These are phyloP conservation scores for Lysandra coridon DNA, from an alignment of 2,888 invertebrate species.

Conservation along the genomic window DNA sequence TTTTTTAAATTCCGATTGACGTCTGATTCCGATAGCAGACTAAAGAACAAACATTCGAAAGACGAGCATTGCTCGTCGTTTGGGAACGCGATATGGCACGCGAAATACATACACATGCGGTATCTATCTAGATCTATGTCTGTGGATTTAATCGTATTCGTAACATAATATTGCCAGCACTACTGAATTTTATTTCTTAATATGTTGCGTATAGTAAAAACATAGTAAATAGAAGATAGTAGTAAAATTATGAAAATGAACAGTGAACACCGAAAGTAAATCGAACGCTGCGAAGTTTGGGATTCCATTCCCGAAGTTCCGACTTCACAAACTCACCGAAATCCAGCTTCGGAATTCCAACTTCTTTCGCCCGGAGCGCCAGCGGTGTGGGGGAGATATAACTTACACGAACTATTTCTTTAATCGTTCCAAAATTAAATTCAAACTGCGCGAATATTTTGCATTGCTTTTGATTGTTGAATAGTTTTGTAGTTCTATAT, in stretches of 20 bases:
- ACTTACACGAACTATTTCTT: slow-evolving; percentile 3
- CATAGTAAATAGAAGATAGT: not conserved
- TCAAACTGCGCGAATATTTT: not conserved
- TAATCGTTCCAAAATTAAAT: slow-evolving; percentile 14
- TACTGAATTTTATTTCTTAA: too few relatives aligned
- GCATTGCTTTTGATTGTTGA: not conserved
- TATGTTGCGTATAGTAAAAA: too few relatives aligned
- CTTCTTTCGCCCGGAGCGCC: slow-evolving; percentile 8
- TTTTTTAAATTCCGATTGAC: too few relatives aligned
- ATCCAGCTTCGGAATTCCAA: slow-evolving; percentile 4
- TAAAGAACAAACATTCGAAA: too few relatives aligned
- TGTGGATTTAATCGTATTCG: too few relatives aligned
- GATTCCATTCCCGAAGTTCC: slow-evolving; percentile 9
- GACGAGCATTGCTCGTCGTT: too few relatives aligned
- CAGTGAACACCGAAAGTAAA: slow-evolving; percentile 3
- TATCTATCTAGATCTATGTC: too few relatives aligned
- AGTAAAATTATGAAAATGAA: slow-evolving; percentile 1
- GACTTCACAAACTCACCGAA: slow-evolving; percentile 4
- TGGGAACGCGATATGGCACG: too few relatives aligned
- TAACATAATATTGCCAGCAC: too few relatives aligned
- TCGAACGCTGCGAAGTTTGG: not conserved
- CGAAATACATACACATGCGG: too few relatives aligned
- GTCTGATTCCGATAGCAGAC: too few relatives aligned
- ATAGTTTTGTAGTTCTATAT: not conserved
- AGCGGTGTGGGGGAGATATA: not conserved